A percentile compares a stretch with the other conserved stretches of the same genome.
Evolutionary conservation across 2,888 invertebrate species (phyloP).

Genomic region (Cheiracanthium punctorium): DNA sequence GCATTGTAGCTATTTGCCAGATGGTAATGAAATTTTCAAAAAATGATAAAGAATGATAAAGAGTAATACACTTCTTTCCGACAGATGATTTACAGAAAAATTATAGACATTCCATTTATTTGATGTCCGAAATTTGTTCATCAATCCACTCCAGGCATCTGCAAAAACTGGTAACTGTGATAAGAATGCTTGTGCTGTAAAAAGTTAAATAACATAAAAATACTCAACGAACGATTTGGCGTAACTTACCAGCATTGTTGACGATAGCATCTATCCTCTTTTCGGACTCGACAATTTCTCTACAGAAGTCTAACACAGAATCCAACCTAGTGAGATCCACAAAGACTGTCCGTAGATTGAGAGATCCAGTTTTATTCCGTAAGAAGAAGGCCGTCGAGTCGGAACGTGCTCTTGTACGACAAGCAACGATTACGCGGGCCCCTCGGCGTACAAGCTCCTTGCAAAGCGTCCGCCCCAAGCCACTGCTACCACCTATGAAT

Average conservation of each 20-base stretch:
- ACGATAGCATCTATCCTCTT: slow-evolving; percentile 75
- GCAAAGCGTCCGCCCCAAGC: slow-evolving; percentile 72
- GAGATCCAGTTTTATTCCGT: slow-evolving; percentile 74
- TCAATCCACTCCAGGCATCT: too few relatives aligned
- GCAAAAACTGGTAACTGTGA: too few relatives aligned
- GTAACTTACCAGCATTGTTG: slow-evolving; percentile 76
- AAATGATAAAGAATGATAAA: too few relatives aligned
- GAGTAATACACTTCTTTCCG: too few relatives aligned
- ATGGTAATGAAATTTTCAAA: too few relatives aligned
- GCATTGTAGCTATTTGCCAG: too few relatives aligned
- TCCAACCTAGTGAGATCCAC: slow-evolving; percentile 75
- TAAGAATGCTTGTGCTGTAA: too few relatives aligned
- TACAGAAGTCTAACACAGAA: slow-evolving; percentile 75
- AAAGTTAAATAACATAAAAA: background rate
- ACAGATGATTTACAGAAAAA: too few relatives aligned
- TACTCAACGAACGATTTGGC: background rate
- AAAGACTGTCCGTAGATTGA: slow-evolving; percentile 74
- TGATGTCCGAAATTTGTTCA: too few relatives aligned
- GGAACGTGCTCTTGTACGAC: slow-evolving; percentile 74
- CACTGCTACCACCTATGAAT: slow-evolving; percentile 72
- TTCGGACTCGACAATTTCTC: slow-evolving; percentile 74
- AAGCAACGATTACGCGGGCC: slow-evolving; percentile 75
- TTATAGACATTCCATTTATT: too few relatives aligned
- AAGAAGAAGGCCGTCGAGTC: slow-evolving; percentile 75
- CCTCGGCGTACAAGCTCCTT: slow-evolving; percentile 73